Evolutionary conservation across 1,140 invertebrate species (phyloP).

Genomic region (Heliconius hermathena): DNA sequence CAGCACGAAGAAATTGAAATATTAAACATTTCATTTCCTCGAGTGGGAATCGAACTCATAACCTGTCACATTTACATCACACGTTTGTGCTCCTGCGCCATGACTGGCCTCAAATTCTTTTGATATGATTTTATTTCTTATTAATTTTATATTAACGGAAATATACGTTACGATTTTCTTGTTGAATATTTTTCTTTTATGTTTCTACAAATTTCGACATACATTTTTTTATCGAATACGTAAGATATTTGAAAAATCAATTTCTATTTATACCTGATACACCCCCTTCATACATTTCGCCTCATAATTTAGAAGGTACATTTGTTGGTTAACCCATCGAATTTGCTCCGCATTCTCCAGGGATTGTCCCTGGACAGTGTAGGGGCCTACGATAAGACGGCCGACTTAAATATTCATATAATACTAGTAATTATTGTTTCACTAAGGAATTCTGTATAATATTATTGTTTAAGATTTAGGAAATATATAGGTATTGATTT

Average conservation of each 20-base stretch:
- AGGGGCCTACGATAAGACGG: constrained; percentile 24
- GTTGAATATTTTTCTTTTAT: too few species aligned
- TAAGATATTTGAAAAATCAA: neutral
- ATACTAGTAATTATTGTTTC: constrained; percentile 18
- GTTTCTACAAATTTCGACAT: too few species aligned
- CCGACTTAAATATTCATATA: constrained; percentile 29
- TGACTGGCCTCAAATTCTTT: too few species aligned
- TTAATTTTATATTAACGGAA: too few species aligned
- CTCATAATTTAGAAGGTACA: constrained; percentile 27
- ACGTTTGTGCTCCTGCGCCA: too few species aligned
- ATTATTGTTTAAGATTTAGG: too few species aligned
- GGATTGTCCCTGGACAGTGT: constrained; percentile 22
- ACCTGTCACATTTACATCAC: too few species aligned
- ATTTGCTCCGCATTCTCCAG: constrained; percentile 28
- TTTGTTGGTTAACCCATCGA: constrained; percentile 28
- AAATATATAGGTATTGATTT: neutral
- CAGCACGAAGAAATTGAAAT: too few species aligned
- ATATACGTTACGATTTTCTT: too few species aligned
- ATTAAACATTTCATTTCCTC: too few species aligned
- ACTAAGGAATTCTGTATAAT: neutral
- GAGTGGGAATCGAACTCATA: too few species aligned
- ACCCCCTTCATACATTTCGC: constrained; percentile 3
- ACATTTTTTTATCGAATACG: neutral
- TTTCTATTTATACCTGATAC: constrained; percentile 27
- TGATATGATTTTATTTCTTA: too few species aligned